Percentiles rank a stretch among this genome's conserved stretches.
These are phyloP conservation scores for Athalia cordata DNA, from an alignment of 2,888 invertebrate species.

Conservation along the genomic window DNA sequence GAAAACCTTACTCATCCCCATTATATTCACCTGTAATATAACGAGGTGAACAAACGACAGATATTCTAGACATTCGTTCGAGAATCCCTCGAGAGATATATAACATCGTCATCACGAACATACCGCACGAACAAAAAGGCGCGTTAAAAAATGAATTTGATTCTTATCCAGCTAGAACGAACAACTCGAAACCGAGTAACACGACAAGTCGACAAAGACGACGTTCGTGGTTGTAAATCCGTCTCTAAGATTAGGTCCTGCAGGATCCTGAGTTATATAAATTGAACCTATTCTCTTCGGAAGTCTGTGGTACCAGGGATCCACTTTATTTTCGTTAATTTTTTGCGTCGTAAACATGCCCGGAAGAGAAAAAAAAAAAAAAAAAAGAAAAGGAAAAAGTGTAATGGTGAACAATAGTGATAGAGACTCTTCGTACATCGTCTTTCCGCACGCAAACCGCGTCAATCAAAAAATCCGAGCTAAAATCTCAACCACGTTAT, in stretches of 20 bases:
- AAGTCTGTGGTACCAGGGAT: slow-evolving; percentile 55
- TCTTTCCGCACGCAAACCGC: not conserved
- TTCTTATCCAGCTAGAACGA: not conserved
- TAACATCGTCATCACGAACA: too few species aligned
- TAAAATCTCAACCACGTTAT: not conserved
- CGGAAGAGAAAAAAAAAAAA: not conserved
- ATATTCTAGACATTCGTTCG: too few species aligned
- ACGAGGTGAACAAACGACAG: too few species aligned
- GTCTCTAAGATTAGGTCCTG: slow-evolving; percentile 66
- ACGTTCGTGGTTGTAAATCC: slow-evolving; percentile 66
- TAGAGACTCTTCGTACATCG: not conserved
- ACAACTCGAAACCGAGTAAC: not conserved
- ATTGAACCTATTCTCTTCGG: slow-evolving; percentile 65
- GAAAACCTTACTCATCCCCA: too few species aligned
- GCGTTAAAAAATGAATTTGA: too few species aligned
- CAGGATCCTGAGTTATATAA: slow-evolving; percentile 66
- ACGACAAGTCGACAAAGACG: slow-evolving; percentile 37
- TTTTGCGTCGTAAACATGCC: slow-evolving; percentile 48
- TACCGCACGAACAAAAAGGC: too few species aligned
- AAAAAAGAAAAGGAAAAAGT: not conserved
- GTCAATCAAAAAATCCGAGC: not conserved
- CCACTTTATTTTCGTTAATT: slow-evolving; percentile 68
- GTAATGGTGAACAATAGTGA: too few species aligned
- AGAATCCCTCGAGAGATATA: too few species aligned
- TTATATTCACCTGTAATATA: too few species aligned